A percentile compares a stretch with the other conserved stretches of the same genome.
These are phyloP conservation scores for Turritopsis rubra DNA, from an alignment of 30 jellyfish, hydroid and myxozoan genomes.

Conservation along the genomic window DNA sequence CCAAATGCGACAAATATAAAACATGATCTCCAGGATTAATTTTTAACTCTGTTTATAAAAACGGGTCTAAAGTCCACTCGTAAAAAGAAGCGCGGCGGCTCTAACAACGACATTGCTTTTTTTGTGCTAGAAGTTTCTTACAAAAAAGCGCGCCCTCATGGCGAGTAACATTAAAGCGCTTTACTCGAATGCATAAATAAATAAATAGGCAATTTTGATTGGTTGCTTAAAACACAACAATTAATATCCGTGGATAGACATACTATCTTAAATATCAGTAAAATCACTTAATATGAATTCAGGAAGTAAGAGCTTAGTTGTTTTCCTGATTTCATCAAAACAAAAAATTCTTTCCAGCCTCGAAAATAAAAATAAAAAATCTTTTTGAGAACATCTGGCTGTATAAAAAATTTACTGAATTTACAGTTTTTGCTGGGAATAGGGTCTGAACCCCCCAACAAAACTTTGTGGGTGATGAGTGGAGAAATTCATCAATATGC, in stretches of 20 bases:
- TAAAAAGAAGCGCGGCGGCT: no score
- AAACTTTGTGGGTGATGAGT: constrained; percentile 4
- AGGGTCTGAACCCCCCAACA: constrained; percentile 7
- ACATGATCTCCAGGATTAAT: no score
- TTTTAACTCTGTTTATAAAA: no score
- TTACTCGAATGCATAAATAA: no score
- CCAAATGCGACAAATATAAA: no score
- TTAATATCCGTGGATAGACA: background rate
- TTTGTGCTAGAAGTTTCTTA: background rate
- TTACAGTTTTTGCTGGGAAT: background rate
- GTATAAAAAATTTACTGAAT: background rate
- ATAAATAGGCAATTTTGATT: no score
- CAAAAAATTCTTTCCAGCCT: constrained; percentile 16
- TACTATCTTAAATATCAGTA: background rate
- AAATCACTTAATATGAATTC: background rate
- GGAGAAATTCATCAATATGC: constrained; percentile 18
- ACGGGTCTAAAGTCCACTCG: no score
- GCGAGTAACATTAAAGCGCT: background rate
- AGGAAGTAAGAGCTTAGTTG: constrained; percentile 9
- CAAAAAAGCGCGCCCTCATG: background rate
- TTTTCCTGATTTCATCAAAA: constrained; percentile 22
- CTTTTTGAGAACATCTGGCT: constrained; percentile 23
- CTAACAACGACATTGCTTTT: no score
- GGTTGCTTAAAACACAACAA: background rate
- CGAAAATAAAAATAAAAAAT: background rate